Conservation (phyloP, 2,888 invertebrate genomes). For the Clunio marinus region DNA sequence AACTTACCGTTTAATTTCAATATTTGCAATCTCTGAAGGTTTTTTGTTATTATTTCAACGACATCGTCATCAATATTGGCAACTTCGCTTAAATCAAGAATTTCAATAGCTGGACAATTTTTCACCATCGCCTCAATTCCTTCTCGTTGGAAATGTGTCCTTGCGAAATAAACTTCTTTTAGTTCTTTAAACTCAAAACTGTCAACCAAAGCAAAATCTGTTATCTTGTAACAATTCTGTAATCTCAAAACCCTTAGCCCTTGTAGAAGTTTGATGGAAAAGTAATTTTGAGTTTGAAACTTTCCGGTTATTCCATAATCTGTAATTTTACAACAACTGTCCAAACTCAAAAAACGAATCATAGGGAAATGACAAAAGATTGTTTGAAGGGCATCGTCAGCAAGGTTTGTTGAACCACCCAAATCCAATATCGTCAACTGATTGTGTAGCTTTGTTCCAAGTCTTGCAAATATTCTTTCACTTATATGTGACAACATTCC, state of each 20-base stretch:
- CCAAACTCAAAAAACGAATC: constrained; percentile 1
- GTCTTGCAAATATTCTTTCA: constrained; percentile 9
- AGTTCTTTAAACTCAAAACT: constrained; percentile 35
- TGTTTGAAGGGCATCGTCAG: constrained; percentile 27
- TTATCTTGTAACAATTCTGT: constrained; percentile 31
- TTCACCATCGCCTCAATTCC: constrained; percentile 25
- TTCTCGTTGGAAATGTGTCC: constrained; percentile 24
- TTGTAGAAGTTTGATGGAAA: constrained; percentile 21
- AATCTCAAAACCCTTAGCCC: not conserved
- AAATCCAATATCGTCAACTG: constrained; percentile 24
- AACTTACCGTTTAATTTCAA: constrained; percentile 25
- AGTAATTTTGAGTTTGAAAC: constrained; percentile 15
- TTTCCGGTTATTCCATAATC: constrained; percentile 37
- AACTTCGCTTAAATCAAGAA: constrained; percentile 19
- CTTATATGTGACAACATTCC: constrained; percentile 28
- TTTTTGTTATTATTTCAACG: constrained; percentile 23
- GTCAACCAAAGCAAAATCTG: constrained; percentile 29
- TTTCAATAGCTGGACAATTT: constrained; percentile 34
- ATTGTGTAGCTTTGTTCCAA: constrained; percentile 24
- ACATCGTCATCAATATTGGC: constrained; percentile 18
- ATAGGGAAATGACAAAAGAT: constrained; percentile 29
- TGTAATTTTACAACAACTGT: constrained; percentile 23
- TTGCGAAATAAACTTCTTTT: constrained; percentile 10
- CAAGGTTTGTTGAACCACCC: constrained; percentile 31
- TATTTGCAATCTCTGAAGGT: constrained; percentile 18